These are phyloP conservation scores for Serrognathus titanus DNA, from an alignment of 2,888 invertebrate species.

Conservation along the genomic window DNA sequence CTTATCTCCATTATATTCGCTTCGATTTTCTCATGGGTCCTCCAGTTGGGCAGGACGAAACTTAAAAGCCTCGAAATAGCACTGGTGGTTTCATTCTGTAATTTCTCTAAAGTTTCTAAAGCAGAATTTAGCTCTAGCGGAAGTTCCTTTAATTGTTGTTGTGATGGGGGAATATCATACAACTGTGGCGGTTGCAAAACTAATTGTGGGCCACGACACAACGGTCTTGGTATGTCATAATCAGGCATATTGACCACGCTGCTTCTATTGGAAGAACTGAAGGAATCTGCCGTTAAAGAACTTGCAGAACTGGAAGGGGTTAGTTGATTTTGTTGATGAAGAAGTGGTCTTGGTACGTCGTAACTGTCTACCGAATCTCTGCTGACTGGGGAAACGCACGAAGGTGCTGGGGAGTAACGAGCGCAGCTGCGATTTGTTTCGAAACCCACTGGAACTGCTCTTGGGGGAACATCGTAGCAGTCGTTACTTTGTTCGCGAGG, in stretches of 20 bases:
- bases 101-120: conserved; percentile 68
- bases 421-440: conserved; percentile 56
- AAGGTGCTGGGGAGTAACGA: conserved; percentile 51
- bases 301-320: conserved; percentile 68
- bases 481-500: conserved; percentile 41
- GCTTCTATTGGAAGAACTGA: conserved; percentile 54
- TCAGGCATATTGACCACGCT: conserved; percentile 58
- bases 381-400: conserved; percentile 46
- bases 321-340: conserved; percentile 53
- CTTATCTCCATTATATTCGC: conserved; percentile 78
- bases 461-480: conserved; percentile 61
- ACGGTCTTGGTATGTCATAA: conserved; percentile 65
- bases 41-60: conserved; percentile 79
- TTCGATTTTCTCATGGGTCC: conserved; percentile 74
- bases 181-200: conserved; percentile 35
- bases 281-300: conserved; percentile 59
- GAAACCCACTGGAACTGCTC: conserved; percentile 57
- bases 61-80: conserved; percentile 75
- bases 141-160: conserved; percentile 55
- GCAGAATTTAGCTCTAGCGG: conserved; percentile 74
- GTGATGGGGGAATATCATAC: conserved; percentile 60
- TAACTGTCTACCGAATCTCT: conserved; percentile 52
- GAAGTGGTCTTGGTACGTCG: conserved; percentile 62
- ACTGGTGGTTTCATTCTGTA: conserved; percentile 77
- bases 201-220: conserved; percentile 42